Evolutionary conservation across 2,113 vertebrate species (phyloP).

Genomic region (Phainopepla nitens): DNA sequence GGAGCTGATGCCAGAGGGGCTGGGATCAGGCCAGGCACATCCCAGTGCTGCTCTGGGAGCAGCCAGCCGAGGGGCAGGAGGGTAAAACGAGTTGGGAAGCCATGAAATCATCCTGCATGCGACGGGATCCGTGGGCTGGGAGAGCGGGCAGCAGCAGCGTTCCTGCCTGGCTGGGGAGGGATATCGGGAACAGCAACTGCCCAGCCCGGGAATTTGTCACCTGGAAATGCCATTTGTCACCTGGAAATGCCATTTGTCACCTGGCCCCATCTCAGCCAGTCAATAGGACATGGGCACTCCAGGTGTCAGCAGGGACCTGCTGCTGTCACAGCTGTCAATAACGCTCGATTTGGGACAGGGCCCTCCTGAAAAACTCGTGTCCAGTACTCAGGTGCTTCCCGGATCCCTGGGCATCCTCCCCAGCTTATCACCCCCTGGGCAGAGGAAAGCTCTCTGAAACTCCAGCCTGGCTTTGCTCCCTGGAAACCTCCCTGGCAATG

Average conservation of each 20-base stretch:
- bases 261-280: neutral
- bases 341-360: neutral
- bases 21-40: neutral
- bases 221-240: neutral
- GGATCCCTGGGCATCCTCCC: neutral
- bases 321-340: neutral
- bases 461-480: neutral
- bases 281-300: neutral
- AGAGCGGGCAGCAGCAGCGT: neutral
- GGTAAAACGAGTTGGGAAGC: neutral
- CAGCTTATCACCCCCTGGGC: neutral
- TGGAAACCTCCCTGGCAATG: neutral
- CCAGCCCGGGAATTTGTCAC: neutral
- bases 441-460: neutral
- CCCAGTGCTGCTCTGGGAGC: neutral
- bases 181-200: neutral
- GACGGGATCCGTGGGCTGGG: accelerated
- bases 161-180: neutral
- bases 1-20: neutral
- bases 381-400: neutral
- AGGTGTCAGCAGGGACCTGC: neutral
- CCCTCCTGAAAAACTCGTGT: neutral
- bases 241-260: neutral
- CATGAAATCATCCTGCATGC: neutral
- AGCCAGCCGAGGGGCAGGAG: neutral